Evolutionary conservation across 1,140 invertebrate genomes (phyloP).

Genomic region (Macrosteles quadrilineatus): DNA sequence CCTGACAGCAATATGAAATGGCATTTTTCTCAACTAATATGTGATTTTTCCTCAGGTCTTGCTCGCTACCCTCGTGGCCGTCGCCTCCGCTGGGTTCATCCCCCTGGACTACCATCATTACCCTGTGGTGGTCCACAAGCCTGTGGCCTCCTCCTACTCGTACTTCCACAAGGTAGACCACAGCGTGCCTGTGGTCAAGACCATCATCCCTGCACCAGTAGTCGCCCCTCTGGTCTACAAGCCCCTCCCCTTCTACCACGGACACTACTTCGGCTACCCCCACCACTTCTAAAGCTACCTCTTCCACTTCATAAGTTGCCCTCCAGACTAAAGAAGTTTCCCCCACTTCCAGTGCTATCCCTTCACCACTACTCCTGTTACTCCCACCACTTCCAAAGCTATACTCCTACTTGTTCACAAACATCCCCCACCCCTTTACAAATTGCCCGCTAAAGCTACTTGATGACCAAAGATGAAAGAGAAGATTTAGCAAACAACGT

Average conservation of each 20-base stretch:
- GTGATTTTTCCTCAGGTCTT: neutral
- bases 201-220: neutral
- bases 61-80: neutral
- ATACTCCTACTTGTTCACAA: no score
- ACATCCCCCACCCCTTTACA: no score
- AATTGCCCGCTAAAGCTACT: no score
- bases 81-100: slow-evolving; percentile 2
- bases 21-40: no score
- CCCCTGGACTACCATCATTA: neutral
- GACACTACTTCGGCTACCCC: neutral
- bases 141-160: neutral
- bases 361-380: no score
- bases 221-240: neutral
- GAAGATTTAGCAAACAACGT: no score
- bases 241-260: slow-evolving; percentile 5
- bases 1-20: no score
- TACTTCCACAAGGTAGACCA: slow-evolving; percentile 14
- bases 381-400: no score
- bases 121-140: slow-evolving; percentile 11
- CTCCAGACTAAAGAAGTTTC: no score
- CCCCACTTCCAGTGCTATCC: no score
- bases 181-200: slow-evolving; percentile 4
- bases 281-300: slow-evolving; percentile 6
- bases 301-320: no score
- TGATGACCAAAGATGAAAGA: no score